phyloP scores from a whole-genome alignment of 1,140 invertebrate species.

The Limonius californicus region DNA sequence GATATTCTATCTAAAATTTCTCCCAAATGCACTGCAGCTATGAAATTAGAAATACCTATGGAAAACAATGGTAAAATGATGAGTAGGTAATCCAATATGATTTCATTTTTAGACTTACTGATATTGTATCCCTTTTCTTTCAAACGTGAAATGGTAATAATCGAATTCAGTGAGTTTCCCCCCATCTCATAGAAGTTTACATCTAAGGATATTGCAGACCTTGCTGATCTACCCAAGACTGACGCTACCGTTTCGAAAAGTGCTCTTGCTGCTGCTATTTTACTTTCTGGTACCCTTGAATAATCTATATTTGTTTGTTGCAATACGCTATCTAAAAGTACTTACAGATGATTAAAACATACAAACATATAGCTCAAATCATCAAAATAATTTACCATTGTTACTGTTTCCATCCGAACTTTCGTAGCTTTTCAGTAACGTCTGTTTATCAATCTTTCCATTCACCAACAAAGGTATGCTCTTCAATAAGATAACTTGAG shows the following conservation, averaged over 20 bases:
- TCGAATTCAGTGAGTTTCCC: constrained; percentile 82
- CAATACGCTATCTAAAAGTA: not conserved
- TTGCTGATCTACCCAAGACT: constrained; percentile 60
- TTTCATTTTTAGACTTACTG: too few species aligned
- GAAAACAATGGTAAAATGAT: not conserved
- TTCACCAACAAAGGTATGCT: constrained; percentile 75
- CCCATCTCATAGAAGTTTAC: constrained; percentile 81
- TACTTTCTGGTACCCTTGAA: constrained; percentile 54
- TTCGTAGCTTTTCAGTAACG: constrained; percentile 67
- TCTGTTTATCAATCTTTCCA: constrained; percentile 80
- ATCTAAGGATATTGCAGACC: constrained; percentile 54
- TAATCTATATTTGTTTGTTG: constrained; percentile 48
- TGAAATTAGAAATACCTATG: constrained; percentile 74
- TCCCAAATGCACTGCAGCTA: constrained; percentile 64
- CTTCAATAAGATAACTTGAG: constrained; percentile 69
- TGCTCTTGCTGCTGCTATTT: constrained; percentile 60
- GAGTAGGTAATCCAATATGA: not conserved
- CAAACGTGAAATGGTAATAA: constrained; percentile 73
- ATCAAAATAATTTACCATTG: constrained; percentile 47
- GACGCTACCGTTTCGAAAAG: constrained; percentile 69
- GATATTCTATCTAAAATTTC: constrained; percentile 61
- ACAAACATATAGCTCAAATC: not conserved
- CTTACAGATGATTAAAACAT: too few species aligned
- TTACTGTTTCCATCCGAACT: constrained; percentile 52
- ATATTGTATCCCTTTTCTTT: constrained; percentile 75